A percentile compares a stretch with the other conserved stretches of the same genome.
Evolutionary conservation across 2,888 invertebrate species (phyloP).

Genomic region (Alloscopus bannaensis): DNA sequence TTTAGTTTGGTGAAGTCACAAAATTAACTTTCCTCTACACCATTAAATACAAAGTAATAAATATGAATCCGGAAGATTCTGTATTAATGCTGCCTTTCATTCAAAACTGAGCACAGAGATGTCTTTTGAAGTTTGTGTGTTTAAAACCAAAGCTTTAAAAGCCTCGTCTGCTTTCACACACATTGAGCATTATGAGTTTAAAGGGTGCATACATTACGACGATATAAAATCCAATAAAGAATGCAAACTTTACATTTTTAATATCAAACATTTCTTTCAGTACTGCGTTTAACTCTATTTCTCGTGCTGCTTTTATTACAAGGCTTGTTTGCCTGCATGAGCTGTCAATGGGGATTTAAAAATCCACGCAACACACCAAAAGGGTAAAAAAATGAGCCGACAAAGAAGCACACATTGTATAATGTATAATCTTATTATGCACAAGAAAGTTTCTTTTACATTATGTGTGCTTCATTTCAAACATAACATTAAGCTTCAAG

Average conservation of each 20-base stretch:
- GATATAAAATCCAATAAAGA: neutral
- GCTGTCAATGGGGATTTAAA: constrained; percentile 71
- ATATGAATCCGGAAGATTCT: too few relatives aligned
- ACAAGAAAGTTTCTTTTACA: neutral
- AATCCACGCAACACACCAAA: constrained; percentile 7
- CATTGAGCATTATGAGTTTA: neutral
- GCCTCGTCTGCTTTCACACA: too few relatives aligned
- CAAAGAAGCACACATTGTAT: constrained; percentile 59
- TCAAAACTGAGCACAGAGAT: too few relatives aligned
- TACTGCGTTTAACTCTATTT: constrained; percentile 5
- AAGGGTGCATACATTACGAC: constrained; percentile 18
- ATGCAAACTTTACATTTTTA: constrained; percentile 26
- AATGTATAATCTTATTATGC: constrained; percentile 25
- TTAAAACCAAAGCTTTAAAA: too few relatives aligned
- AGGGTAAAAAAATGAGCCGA: constrained; percentile 55
- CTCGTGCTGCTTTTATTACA: constrained; percentile 42
- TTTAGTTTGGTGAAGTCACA: too few relatives aligned
- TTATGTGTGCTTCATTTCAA: too few relatives aligned
- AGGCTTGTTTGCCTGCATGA: constrained; percentile 45
- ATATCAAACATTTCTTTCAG: neutral
- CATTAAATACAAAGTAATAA: too few relatives aligned
- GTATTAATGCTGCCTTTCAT: too few relatives aligned
- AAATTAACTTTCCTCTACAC: too few relatives aligned
- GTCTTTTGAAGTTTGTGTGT: too few relatives aligned
- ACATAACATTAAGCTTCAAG: constrained; percentile 6